These are phyloP conservation scores for Anguilla pacifica DNA, from an alignment of 2,797 vertebrate species.

Conservation along the genomic window DNA sequence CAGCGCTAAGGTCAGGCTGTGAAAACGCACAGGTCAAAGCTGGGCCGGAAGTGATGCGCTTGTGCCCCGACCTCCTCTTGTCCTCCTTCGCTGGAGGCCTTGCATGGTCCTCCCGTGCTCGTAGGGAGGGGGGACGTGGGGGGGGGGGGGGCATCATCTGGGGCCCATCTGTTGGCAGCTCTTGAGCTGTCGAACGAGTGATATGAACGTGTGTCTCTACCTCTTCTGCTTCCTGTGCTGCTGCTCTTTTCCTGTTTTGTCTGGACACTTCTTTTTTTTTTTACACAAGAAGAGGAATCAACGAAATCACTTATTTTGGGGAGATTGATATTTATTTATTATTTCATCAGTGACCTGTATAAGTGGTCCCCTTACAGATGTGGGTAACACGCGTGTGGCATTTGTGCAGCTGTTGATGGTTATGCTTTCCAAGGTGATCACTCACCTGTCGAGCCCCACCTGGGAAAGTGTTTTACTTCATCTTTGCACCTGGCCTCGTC, in stretches of 20 bases:
- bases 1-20: background rate
- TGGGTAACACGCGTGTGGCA: background rate
- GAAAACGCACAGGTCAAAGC: slow-evolving; percentile 25
- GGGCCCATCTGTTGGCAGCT: slow-evolving; percentile 60
- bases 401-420: background rate
- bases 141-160: slow-evolving; percentile 48
- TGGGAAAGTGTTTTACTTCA: background rate
- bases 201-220: background rate
- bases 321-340: background rate
- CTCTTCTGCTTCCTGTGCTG: slow-evolving; percentile 41
- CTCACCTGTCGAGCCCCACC: background rate
- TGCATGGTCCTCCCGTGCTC: slow-evolving; percentile 52
- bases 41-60: background rate
- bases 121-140: slow-evolving; percentile 39
- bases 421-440: background rate
- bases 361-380: background rate
- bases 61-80: background rate
- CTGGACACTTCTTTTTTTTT: background rate
- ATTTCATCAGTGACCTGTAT: background rate
- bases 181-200: slow-evolving; percentile 48
- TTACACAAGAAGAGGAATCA: too few relatives aligned
- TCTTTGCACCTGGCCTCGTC: background rate
- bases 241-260: background rate
- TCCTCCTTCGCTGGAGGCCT: slow-evolving; percentile 48
- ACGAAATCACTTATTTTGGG: background rate